Base-by-base conservation (phyloP, 1,140 invertebrate species). In the Colletes latitarsis region DNA sequence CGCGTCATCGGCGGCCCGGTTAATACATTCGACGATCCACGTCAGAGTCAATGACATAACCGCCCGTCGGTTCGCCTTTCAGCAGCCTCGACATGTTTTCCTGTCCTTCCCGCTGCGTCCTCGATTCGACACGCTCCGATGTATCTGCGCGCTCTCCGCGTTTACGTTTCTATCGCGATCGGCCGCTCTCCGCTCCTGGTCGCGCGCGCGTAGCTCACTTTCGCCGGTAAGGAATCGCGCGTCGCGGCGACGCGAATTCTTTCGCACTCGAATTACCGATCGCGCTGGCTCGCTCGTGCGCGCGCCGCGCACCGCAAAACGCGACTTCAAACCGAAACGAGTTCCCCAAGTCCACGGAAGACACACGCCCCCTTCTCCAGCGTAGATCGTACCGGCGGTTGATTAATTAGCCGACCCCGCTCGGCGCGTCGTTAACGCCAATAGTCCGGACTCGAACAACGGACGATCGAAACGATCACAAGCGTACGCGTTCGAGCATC, bases 21-120 rank as follows among this genome's bases (percentile, higher is more conserved):
- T 86, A 88, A 90, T 88, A 86, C 83, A 84, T 87, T 88, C 80
- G 81, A 75, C 82, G 82, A 86, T 90, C 77, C 81, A 78, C 85
- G 84, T 86, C 82, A 78, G 86, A 87, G 82, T 86, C 88, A 83
- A 87, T 86, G 89, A 90, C 84, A 91, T 88, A 91, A 92, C 86
- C 88, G 82, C 76, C 81, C 72, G 84, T 88, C 75, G 84, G 82
- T 79, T 89, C 84, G 80, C 84, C 88, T 85, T 89, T 89, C 80
- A 91, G 76, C 82, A 82, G 78, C 82, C 85, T 83, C 75, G 85
- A 89, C 90, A 91, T 91, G 81, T 89, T 87, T 82, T 64, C 69
- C 82, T 77, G 72, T 52, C 82, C 74, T 77, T 82, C 73, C 68
- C 60, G 0, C 30, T 55, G 41, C 77, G 60, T 73, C 69, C 70